phyloP scores from a whole-genome alignment of 2,888 invertebrate species.

The Ceramica pisi region DNA sequence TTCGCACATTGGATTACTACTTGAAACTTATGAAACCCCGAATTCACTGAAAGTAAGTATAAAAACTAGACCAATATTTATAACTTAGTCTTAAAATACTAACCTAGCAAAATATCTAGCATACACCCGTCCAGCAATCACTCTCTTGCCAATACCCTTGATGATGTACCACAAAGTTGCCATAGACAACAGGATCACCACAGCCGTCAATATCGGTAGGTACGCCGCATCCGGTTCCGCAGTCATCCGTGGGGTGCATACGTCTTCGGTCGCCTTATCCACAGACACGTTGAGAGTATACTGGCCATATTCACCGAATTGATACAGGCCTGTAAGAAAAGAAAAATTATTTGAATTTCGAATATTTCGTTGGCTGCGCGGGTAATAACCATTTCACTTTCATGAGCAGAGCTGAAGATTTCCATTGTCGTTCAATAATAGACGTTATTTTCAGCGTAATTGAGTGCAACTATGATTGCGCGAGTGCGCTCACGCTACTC shows the following conservation, averaged over 20 bases:
- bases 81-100: constrained; percentile 5
- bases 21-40: too few species aligned
- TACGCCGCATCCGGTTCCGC: constrained; percentile 88
- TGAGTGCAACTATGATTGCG: not conserved
- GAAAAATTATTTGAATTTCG: constrained; percentile 15
- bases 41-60: too few species aligned
- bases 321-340: constrained; percentile 77
- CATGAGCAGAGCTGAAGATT: too few species aligned
- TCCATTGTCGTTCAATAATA: not conserved
- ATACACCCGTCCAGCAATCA: constrained; percentile 84
- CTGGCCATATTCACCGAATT: constrained; percentile 86
- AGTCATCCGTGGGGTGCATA: constrained; percentile 82
- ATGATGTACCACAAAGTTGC: constrained; percentile 88
- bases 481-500: not conserved
- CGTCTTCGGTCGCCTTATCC: constrained; percentile 63
- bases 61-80: not conserved
- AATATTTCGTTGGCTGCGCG: not conserved
- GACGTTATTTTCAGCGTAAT: not conserved
- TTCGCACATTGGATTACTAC: too few species aligned
- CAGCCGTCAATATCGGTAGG: constrained; percentile 85
- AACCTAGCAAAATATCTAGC: constrained; percentile 87
- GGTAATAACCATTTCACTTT: not conserved
- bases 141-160: constrained; percentile 84
- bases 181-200: constrained; percentile 86
- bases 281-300: constrained; percentile 79